phyloP scores from a whole-genome alignment of 2,888 invertebrate species.

The Tortricodes alternella region DNA sequence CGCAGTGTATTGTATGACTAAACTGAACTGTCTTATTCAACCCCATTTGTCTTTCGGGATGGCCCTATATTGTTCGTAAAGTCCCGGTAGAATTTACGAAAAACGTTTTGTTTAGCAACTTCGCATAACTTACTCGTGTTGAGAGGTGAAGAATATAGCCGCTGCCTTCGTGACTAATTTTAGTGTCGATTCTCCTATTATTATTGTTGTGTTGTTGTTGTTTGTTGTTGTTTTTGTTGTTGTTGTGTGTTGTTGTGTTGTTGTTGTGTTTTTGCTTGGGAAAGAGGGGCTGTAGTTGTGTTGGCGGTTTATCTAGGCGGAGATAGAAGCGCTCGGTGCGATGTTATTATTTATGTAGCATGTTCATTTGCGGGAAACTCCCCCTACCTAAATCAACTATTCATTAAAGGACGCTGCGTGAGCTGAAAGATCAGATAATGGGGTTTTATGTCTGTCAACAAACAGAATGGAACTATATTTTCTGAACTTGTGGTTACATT shows the following conservation, averaged over 20 bases:
- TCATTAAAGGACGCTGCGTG: slow-evolving; percentile 3
- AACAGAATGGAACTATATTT: too few relatives aligned
- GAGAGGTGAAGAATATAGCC: neutral
- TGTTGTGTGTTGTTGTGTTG: neutral
- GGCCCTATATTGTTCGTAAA: slow-evolving; percentile 30
- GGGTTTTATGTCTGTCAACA: too few relatives aligned
- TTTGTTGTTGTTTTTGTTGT: too few relatives aligned
- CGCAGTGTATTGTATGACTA: slow-evolving; percentile 18
- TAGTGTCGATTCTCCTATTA: neutral
- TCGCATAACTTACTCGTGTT: slow-evolving; percentile 8
- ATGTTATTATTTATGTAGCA: slow-evolving; percentile 9
- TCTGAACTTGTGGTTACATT: too few relatives aligned
- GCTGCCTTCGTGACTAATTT: neutral
- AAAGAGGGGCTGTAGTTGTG: neutral
- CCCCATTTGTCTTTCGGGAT: slow-evolving; percentile 31
- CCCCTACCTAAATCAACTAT: slow-evolving; percentile 21
- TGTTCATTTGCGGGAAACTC: too few relatives aligned
- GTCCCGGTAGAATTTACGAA: slow-evolving; percentile 24
- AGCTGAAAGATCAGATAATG: too few relatives aligned
- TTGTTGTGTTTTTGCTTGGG: too few relatives aligned
- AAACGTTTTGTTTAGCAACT: slow-evolving; percentile 23
- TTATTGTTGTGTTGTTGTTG: too few relatives aligned
- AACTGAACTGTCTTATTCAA: slow-evolving; percentile 25
- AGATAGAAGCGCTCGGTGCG: neutral
- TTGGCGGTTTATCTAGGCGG: neutral